A percentile compares a stretch with the other conserved stretches of the same genome.
phyloP scores from a whole-genome alignment of 2,888 invertebrate genomes.

The Megamerina dolium region DNA sequence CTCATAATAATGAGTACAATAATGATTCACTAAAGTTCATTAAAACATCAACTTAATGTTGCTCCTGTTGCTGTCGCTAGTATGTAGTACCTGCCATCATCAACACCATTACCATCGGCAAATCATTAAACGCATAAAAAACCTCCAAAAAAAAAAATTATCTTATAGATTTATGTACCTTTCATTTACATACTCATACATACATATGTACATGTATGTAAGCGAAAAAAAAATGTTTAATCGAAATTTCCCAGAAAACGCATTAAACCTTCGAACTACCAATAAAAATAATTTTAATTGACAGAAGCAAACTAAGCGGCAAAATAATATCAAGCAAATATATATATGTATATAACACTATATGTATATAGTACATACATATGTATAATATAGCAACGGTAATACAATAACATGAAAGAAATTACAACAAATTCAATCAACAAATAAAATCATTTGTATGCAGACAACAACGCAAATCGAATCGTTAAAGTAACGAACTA shows the following conservation, averaged over 20 bases:
- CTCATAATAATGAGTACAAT: too few species aligned
- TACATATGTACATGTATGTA: not conserved
- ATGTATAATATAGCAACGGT: too few species aligned
- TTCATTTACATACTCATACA: not conserved
- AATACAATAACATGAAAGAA: too few species aligned
- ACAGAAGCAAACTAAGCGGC: slow-evolving; percentile 11
- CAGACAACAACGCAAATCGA: slow-evolving; percentile 35
- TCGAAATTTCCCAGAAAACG: slow-evolving; percentile 33
- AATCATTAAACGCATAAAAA: slow-evolving; percentile 13
- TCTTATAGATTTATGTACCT: not conserved
- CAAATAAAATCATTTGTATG: slow-evolving; percentile 44
- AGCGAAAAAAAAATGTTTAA: too few species aligned
- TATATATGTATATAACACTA: too few species aligned
- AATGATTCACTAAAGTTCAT: too few species aligned
- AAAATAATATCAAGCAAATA: too few species aligned
- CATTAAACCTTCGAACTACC: slow-evolving; percentile 30
- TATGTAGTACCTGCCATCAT: too few species aligned
- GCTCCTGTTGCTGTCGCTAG: too few species aligned
- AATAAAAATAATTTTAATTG: too few species aligned
- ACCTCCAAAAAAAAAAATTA: not conserved
- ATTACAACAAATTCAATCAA: slow-evolving; percentile 13
- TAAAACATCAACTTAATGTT: too few species aligned
- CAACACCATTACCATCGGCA: slow-evolving; percentile 13
- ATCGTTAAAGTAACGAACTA: slow-evolving; percentile 34
- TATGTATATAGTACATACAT: too few species aligned